Base-by-base conservation (phyloP, 2,113 vertebrate genomes). In the Alouatta palliata region DNA sequence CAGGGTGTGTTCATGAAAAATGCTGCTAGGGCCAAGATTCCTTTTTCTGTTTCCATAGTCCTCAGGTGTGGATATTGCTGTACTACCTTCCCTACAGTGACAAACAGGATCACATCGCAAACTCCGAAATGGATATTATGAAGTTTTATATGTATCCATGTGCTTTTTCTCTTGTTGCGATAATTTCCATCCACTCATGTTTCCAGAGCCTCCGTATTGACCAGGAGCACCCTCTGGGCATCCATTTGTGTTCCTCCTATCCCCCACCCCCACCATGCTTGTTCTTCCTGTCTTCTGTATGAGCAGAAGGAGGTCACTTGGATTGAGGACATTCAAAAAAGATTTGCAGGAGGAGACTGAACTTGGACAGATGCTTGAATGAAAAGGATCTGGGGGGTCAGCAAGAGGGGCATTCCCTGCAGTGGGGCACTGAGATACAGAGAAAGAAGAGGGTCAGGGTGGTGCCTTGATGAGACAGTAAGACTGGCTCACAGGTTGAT, bases 341-440 rank as follows among this genome's bases (percentile, higher is more conserved):
- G 54, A 27, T 30, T 14, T 73, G 30, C 45, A 58, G 25, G 47
- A 37, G 68, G 32, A 32, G 32, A 37, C 12, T 73, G 8, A 21
- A 27, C 17, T 3, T 85, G 54, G 30, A 40, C 70, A 71, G n/a
- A 3, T 17, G 4, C 32, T 19, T 25, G 37, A 8, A 30, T 45
- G 27, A 37, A 35, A 30, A 43, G 58, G 21, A 32, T 30, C 30
- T 13, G 49, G 43, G 43, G 40, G 13, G 1, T 5, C 0, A 3
- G 37, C 61, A 9, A 8, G 16, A 27, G 16, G 11, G 13, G 23
- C 3, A 4, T n/a, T 21, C 68, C 2, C 2, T 2, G 8, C 5
- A 6, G 21, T 5, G 0, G 9, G n/a, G 8, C 35, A 1, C 40
- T 23, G n/a, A 77, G 10, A 14, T 7, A 0, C 10, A 45, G 37